Base-by-base conservation (phyloP, 2,113 vertebrate species). In the Sapayoa aenigma region DNA sequence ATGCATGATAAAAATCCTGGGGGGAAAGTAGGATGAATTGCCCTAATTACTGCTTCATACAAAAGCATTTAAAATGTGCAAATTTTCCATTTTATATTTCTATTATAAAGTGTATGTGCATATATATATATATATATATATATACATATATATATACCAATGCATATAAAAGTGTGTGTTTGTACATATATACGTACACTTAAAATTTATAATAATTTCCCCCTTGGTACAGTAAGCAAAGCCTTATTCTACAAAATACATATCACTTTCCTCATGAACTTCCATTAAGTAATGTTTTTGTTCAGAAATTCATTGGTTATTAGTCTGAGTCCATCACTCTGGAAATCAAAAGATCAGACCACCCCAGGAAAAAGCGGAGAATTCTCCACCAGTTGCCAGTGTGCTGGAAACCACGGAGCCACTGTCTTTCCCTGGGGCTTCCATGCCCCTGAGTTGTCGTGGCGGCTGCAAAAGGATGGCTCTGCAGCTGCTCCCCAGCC, bases 361-460 rank as follows among this genome's bases (percentile, higher is more conserved):
- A 55, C 0, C 0, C 24, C 25, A 53, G 55, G n/a, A 67, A 60
- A 53, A 20, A 30, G 27, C 3, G 33, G 23, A 66, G 35, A 78
- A 41, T 6, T 37, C 35, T 65, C 28, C 41, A 46, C 39, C 35
- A 22, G 46, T 47, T 22, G 6, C 6, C 52, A 79, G 22, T 14
- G 27, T 72, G 16, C 25, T 67, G 46, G 81, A 12, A 55, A 18
- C 0, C 0, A 11, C 0, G 2, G 42, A 89, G 31, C 21, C 15
- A 1, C 42, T 67, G 35, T 55, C 30, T 62, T 20, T 3, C 28
- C 55, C 18, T 10, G 39, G 15, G 44, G 15, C 18, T 83, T 66
- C 27, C 39, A 14, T 5, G 25, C 11, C 50, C 56, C 67, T 20
- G 37, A 46, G 39, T 37, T 24, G 13, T 11, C 5, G 6, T 10